A percentile compares a stretch with the other conserved stretches of the same genome.
These are phyloP conservation scores for Oasisia sp. DNA, from an alignment of 2,888 invertebrate species.

Conservation along the genomic window DNA sequence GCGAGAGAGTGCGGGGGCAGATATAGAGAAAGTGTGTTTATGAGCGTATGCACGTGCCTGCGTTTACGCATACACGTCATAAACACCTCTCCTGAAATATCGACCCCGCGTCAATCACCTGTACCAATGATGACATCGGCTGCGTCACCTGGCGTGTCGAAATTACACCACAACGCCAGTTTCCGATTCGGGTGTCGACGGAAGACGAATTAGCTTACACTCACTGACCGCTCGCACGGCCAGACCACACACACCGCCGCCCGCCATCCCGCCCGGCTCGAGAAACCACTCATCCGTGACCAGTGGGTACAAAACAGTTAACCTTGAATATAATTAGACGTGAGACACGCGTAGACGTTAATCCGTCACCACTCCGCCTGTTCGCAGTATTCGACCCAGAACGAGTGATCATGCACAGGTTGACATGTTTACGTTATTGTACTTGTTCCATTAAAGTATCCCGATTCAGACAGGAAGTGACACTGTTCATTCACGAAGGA, in stretches of 20 bases:
- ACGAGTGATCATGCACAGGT: background rate
- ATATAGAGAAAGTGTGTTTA: background rate
- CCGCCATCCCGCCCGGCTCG: background rate
- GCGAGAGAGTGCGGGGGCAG: no score
- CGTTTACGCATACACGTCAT: background rate
- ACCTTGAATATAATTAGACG: background rate
- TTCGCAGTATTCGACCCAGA: background rate
- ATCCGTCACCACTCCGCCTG: background rate
- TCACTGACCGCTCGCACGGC: background rate
- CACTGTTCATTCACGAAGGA: background rate
- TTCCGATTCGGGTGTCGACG: conserved; percentile 2
- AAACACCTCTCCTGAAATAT: background rate
- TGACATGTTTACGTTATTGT: background rate
- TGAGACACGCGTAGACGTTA: background rate
- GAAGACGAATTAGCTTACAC: background rate
- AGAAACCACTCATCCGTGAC: background rate
- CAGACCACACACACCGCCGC: background rate
- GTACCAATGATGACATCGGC: background rate
- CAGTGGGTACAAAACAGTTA: background rate
- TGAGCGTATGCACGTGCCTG: background rate
- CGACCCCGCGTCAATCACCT: background rate
- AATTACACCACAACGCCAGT: background rate
- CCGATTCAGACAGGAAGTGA: background rate
- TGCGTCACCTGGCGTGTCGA: background rate
- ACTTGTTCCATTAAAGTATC: background rate